Evolutionary conservation across 92 coral and sea anemone species (phyloP), one percentile per base, ranked within the genome.

Genomic region (Umimayanthus kanabou): DNA sequence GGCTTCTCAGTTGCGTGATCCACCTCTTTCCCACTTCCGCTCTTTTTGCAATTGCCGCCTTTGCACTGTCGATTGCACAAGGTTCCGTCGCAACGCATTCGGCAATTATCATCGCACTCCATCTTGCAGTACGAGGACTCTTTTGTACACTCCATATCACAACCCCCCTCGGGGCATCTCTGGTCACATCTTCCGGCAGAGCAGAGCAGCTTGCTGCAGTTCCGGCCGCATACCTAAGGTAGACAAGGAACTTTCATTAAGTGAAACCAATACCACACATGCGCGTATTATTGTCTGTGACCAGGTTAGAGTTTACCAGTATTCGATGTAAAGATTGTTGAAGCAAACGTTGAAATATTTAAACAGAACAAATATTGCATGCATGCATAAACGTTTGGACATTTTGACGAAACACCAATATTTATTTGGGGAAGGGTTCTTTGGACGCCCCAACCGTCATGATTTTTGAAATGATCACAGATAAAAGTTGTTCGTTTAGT

Each of bases 121-220:
- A 81, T 81, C 73, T 65, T 39, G 74, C 85, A 81, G 75, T 58
- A 64, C 39, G 73, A 58, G 8, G 85, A 67, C 13, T 39, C 85
- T 6, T 37, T 64, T 9, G 74, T 81, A 26, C 85, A 81, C 22
- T 81, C 74, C 74, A 81, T 61, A 9, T 33, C 47, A 81, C 85
- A 81, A 23, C n/a, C 42, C 0, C 85, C 85, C 20, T 81, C 74
- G 16, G 75, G 53, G 20, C 85, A 81, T n/a, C 73, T 81, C 73
- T 81, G 85, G 26, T 39, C 18, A 23, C 85, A 81, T 39, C 30
- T 81, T 39, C 53, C 85, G 7, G 85, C 73, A 20, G 85, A 81
- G 74, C 85, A 81, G 20, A 18, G 74, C 9, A 81, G 28, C 20
- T 33, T 81, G 73, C 53, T 81, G 30, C 85, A 81, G 85, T 81